phyloP scores from a whole-genome alignment of 1,140 invertebrate species.

The Drosophila miranda region DNA sequence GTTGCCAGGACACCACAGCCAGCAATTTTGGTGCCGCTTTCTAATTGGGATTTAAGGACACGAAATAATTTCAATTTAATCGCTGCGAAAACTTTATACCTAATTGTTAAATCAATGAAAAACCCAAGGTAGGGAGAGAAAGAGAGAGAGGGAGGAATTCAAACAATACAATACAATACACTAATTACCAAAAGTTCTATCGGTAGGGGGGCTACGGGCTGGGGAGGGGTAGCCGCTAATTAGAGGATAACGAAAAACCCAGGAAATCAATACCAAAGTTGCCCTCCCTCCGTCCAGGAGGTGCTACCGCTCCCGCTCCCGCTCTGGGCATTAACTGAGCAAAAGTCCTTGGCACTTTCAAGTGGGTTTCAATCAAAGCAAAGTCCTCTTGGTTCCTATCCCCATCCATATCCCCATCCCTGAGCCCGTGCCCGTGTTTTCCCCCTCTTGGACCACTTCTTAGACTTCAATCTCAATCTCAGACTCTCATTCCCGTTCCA shows the following conservation, averaged over 20 bases:
- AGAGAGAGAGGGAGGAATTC: constrained; percentile 27
- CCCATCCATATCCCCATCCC: too few relatives aligned
- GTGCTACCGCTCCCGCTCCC: background rate
- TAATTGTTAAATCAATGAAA: constrained; percentile 77
- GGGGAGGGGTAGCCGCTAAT: constrained; percentile 33
- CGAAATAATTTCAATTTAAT: constrained; percentile 47
- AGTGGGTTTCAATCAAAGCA: constrained; percentile 39
- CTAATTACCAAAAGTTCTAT: constrained; percentile 65
- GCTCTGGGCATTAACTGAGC: constrained; percentile 20
- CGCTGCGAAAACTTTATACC: constrained; percentile 32
- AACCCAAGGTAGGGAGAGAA: too few relatives aligned
- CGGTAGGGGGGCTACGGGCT: background rate
- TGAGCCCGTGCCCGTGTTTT: too few relatives aligned
- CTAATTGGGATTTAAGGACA: constrained; percentile 38
- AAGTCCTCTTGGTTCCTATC: too few relatives aligned
- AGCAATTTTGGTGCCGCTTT: constrained; percentile 5
- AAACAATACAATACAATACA: constrained; percentile 30
- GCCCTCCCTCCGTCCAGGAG: background rate
- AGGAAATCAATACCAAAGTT: constrained; percentile 30
- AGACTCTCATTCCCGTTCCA: constrained; percentile 11
- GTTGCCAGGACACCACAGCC: constrained; percentile 23
- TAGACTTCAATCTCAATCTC: constrained; percentile 14
- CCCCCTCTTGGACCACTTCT: constrained; percentile 3
- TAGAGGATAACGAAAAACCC: constrained; percentile 20
- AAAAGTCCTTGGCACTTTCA: constrained; percentile 31